Evolutionary conservation across 2,888 invertebrate species (phyloP).

Genomic region (Polia nebulosa): DNA sequence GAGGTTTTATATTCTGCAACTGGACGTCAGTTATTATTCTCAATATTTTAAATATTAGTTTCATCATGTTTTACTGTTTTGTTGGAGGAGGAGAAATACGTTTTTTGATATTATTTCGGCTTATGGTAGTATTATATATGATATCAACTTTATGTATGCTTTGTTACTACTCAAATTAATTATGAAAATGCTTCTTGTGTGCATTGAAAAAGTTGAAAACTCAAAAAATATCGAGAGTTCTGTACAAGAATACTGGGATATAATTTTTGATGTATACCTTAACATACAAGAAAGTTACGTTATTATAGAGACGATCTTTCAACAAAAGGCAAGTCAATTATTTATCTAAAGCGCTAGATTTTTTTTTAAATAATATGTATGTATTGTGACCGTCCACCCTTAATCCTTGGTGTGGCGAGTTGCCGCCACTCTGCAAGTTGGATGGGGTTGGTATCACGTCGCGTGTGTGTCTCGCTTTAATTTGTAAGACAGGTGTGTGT

Average conservation of each 20-base stretch:
- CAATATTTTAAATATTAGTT: slow-evolving; percentile 2
- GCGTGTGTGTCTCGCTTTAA: too few species aligned
- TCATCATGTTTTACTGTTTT: not conserved
- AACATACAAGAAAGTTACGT: slow-evolving; percentile 9
- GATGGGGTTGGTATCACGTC: too few species aligned
- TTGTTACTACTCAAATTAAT: slow-evolving; percentile 12
- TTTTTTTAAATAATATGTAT: too few species aligned
- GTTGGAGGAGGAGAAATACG: not conserved
- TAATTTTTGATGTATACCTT: not conserved
- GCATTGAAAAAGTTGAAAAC: not conserved
- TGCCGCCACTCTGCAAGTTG: too few species aligned
- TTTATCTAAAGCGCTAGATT: not conserved
- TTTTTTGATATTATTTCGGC: not conserved
- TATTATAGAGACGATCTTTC: slow-evolving; percentile 11
- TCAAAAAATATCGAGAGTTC: not conserved
- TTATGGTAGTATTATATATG: slow-evolving; percentile 5
- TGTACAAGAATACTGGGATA: not conserved
- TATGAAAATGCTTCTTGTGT: slow-evolving; percentile 5
- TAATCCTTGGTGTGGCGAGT: too few species aligned
- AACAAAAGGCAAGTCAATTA: not conserved
- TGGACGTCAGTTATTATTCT: slow-evolving; percentile 1
- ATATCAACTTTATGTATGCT: slow-evolving; percentile 15
- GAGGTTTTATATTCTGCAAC: not conserved
- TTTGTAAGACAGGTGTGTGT: too few species aligned
- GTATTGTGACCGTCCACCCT: too few species aligned